These are phyloP conservation scores for Pomacea maculata DNA, from an alignment of 1,140 invertebrate species.

Conservation along the genomic window DNA sequence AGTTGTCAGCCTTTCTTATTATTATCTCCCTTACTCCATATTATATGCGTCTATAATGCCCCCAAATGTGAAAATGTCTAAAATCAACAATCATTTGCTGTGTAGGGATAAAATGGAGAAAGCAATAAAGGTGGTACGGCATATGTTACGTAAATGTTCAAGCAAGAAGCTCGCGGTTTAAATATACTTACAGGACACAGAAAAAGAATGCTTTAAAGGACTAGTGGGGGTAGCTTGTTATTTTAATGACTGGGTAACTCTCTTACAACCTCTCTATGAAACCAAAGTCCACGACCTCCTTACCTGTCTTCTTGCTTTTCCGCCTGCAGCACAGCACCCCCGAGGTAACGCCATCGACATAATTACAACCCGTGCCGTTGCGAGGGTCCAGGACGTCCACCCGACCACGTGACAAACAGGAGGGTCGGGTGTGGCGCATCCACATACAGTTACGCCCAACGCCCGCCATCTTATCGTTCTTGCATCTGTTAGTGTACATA, in stretches of 20 bases:
- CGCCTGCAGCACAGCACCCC: conserved; percentile 61
- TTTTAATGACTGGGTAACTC: too few relatives aligned
- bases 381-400: conserved; percentile 54
- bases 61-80: too few relatives aligned
- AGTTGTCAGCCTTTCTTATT: too few relatives aligned
- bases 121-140: not conserved
- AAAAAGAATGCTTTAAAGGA: too few relatives aligned
- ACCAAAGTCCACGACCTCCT: not conserved
- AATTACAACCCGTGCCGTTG: conserved; percentile 34
- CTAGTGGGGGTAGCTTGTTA: too few relatives aligned
- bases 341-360: conserved; percentile 50
- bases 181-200: too few relatives aligned
- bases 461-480: conserved; percentile 54
- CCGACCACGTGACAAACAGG: conserved; percentile 53
- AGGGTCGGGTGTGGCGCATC: conserved; percentile 43
- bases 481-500: conserved; percentile 41
- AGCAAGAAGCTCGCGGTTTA: too few relatives aligned
- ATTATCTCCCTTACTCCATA: too few relatives aligned
- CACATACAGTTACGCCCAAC: conserved; percentile 54
- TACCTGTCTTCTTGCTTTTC: conserved; percentile 24
- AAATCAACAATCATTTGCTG: too few relatives aligned
- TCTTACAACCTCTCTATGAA: not conserved
- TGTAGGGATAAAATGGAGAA: not conserved
- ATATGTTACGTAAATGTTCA: not conserved
- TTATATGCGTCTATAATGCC: too few relatives aligned